A percentile compares a stretch with the other conserved stretches of the same genome.
Conservation (phyloP, 2,113 vertebrate genomes). For the Hystrix cristata region DNA sequence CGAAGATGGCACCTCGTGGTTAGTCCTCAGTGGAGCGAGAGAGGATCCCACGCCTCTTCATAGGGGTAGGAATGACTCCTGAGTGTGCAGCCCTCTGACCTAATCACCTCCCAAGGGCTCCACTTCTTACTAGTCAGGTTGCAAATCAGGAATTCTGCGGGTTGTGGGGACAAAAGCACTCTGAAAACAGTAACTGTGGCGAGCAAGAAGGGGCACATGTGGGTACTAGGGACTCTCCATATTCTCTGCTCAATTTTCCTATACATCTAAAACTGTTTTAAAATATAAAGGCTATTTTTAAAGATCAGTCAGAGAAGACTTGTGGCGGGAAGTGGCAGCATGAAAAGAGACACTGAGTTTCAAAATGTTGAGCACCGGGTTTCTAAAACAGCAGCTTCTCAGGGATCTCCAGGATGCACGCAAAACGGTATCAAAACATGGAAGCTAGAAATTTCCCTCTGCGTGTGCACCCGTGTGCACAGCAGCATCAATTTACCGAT, state of each 20-base stretch:
- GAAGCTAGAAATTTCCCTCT: background rate
- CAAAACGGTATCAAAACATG: background rate
- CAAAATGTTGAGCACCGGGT: background rate
- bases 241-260: background rate
- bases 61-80: background rate
- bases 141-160: background rate
- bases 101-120: background rate
- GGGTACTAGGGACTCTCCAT: background rate
- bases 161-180: background rate
- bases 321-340: background rate
- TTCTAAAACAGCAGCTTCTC: background rate
- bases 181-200: background rate
- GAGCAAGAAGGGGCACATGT: fast-evolving
- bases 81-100: background rate
- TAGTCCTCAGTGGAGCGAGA: background rate
- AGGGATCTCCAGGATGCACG: background rate
- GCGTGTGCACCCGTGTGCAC: background rate
- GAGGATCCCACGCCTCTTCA: background rate
- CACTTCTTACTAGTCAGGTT: background rate
- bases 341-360: background rate
- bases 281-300: background rate
- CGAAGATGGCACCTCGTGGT: background rate
- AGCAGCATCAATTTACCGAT: background rate
- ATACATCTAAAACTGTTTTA: background rate
- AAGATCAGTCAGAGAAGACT: background rate